Evolutionary conservation across 2,888 invertebrate genomes (phyloP).

Genomic region (Chaetogeoica ovagalla): DNA sequence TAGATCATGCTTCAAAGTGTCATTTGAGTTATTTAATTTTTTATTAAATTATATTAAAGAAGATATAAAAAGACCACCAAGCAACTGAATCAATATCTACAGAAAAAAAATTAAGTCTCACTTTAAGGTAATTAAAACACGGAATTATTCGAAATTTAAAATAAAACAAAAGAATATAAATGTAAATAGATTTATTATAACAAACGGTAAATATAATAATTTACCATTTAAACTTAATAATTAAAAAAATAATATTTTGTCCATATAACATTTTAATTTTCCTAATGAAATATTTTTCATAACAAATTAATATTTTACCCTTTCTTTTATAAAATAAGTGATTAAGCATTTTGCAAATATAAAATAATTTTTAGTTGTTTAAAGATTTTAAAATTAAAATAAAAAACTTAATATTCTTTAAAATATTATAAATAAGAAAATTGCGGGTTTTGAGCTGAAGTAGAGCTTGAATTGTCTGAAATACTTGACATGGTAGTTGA

Average conservation of each 20-base stretch:
- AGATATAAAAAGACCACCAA: not conserved
- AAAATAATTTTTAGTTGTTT: not conserved
- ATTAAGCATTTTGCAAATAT: not conserved
- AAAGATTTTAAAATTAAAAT: not conserved
- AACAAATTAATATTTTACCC: not conserved
- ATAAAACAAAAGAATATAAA: not conserved
- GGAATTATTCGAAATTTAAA: not conserved
- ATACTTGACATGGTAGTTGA: not conserved
- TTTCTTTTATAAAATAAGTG: not conserved
- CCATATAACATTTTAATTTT: too few species aligned
- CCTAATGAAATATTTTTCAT: too few species aligned
- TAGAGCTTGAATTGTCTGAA: conserved; percentile 7
- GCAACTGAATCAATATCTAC: not conserved
- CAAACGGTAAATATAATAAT: not conserved
- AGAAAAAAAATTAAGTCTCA: not conserved
- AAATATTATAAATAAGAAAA: conserved; percentile 1
- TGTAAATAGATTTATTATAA: too few species aligned
- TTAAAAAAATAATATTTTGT: not conserved
- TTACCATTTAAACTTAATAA: not conserved
- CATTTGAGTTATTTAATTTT: conserved; percentile 14
- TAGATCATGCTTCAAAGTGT: not conserved
- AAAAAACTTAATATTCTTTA: not conserved
- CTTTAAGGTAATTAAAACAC: not conserved
- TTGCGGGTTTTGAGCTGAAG: not conserved
- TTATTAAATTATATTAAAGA: not conserved